Base-by-base conservation (phyloP, 2,113 vertebrate genomes). In the Anarhynchus alexandrinus region DNA sequence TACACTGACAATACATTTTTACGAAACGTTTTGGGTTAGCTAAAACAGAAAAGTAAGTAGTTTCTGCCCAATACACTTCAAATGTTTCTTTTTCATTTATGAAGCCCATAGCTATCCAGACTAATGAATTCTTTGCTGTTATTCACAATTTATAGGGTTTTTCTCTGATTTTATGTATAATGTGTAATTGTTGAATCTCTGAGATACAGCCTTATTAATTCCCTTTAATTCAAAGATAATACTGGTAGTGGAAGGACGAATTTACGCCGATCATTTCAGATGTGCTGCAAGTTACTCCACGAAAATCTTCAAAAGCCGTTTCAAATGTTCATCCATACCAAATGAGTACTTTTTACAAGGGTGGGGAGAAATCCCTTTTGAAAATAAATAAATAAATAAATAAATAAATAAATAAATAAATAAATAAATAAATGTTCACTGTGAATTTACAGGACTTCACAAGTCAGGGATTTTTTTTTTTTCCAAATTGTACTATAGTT, bases 1-100 rank as follows among this genome's bases (percentile, higher is more conserved):
- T 15, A 10, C 9, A 16, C 6, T 43, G n/a, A 6, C 6, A 0
- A 40, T 8, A 8, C 0, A 2, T 69, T 34, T 83, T 58, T 7
- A 20, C 27, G 26, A 85, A 43, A 45, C 2, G 3, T 47, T 89
- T 77, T 27, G 45, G 7, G 7, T 36, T 67, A 13, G 15, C 12
- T 54, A 26, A 51, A 65, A 58, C n/a, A 26, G 5, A 36, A 18
- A 51, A 82, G 26, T 11, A 30, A 36, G 42, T 18, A 23, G 10
- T 38, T 77, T 81, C 23, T 88, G 17, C 29, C 26, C 16, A 66
- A 20, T 21, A 29, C 3, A 29, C 14, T 54, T 77, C 11, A 66
- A 64, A 51, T 91, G 12, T 9, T 64, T 42, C 0, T 3, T 38
- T 36, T 77, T 51, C 4, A 34, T 54, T 69, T 66, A 22, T 40